phyloP scores from a whole-genome alignment of 2,113 vertebrate genomes.

The Paratilapia polleni region DNA sequence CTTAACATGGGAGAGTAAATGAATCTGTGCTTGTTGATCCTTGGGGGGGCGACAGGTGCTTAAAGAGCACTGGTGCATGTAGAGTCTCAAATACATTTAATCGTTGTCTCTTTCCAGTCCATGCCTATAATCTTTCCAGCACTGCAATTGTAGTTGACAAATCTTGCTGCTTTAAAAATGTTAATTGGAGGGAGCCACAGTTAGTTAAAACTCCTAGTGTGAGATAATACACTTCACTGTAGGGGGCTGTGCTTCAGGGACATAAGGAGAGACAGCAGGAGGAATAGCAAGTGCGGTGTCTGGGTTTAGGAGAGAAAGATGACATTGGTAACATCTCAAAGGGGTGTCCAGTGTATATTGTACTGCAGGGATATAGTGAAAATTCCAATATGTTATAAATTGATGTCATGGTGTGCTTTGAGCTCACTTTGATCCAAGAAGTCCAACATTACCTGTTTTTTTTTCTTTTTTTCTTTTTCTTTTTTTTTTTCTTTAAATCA shows the following conservation, averaged over 20 bases:
- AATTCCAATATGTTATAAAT: no score
- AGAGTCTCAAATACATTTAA: constrained; percentile 33
- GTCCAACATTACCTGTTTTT: background rate
- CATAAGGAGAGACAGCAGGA: constrained; percentile 38
- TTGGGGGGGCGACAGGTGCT: constrained; percentile 46
- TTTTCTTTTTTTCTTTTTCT: no score
- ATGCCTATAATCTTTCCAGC: constrained; percentile 7
- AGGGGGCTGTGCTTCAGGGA: constrained; percentile 33
- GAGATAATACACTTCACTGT: constrained; percentile 35
- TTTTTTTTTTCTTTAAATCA: background rate
- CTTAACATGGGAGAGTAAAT: constrained; percentile 29
- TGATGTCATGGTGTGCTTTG: background rate
- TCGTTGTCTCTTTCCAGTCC: constrained; percentile 11
- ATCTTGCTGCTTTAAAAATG: constrained; percentile 30
- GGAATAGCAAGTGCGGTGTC: background rate
- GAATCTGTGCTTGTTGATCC: constrained; percentile 43
- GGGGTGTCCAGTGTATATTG: background rate
- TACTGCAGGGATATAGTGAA: background rate
- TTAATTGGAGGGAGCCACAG: constrained; percentile 58
- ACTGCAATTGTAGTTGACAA: constrained; percentile 33
- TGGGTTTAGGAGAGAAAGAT: background rate
- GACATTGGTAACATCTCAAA: background rate
- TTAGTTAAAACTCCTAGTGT: constrained; percentile 63
- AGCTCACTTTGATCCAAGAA: background rate
- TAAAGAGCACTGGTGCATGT: constrained; percentile 45